Percentiles rank a stretch among this genome's conserved stretches.
These are phyloP conservation scores for Porites divaricata DNA, from an alignment of 92 coral and sea anemone genomes.

Conservation along the genomic window DNA sequence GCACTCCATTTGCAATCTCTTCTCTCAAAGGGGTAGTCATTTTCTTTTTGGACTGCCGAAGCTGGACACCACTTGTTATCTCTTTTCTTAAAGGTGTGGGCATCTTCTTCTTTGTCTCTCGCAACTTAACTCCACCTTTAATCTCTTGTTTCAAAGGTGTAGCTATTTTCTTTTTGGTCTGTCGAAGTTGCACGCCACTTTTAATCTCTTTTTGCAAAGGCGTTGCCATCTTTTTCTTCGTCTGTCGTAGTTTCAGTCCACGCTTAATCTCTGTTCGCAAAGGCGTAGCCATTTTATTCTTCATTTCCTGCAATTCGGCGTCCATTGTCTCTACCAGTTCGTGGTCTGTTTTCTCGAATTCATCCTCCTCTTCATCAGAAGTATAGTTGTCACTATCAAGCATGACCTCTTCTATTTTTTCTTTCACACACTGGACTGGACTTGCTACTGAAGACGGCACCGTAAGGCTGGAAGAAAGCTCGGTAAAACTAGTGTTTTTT, in stretches of 20 bases:
- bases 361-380: slow-evolving; percentile 31
- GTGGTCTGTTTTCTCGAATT: background rate
- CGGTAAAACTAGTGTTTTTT: slow-evolving; percentile 1
- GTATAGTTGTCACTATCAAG: slow-evolving; percentile 50
- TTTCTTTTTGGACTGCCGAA: slow-evolving; percentile 59
- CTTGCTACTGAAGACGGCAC: background rate
- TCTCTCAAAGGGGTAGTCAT: slow-evolving; percentile 57
- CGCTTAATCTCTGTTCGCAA: slow-evolving; percentile 66
- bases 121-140: slow-evolving; percentile 49
- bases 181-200: slow-evolving; percentile 60
- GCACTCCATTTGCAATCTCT: slow-evolving; percentile 52
- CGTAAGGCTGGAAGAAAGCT: background rate
- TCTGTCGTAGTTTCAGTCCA: slow-evolving; percentile 52
- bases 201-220: slow-evolving; percentile 71
- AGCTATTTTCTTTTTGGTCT: slow-evolving; percentile 68
- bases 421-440: background rate
- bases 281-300: slow-evolving; percentile 74
- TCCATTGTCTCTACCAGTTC: background rate
- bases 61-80: slow-evolving; percentile 44
- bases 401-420: slow-evolving; percentile 17
- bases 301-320: slow-evolving; percentile 47
- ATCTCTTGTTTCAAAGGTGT: slow-evolving; percentile 73
- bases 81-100: slow-evolving; percentile 57
- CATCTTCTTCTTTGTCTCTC: slow-evolving; percentile 63
- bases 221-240: slow-evolving; percentile 73